Evolutionary conservation across 2,113 vertebrate species (phyloP).

Genomic region (Colius striatus): DNA sequence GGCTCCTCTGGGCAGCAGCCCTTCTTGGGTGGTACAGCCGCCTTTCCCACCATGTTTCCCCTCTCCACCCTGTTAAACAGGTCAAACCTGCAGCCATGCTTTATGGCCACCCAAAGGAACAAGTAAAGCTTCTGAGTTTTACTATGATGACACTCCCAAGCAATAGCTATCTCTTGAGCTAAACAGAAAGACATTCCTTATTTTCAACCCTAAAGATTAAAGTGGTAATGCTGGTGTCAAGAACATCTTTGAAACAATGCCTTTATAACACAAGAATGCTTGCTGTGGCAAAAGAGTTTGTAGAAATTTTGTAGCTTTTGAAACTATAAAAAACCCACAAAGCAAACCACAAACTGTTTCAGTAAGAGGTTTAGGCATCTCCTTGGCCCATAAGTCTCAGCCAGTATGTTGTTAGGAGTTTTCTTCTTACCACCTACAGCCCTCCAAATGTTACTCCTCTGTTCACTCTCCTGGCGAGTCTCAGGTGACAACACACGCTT

Average conservation of each 20-base stretch:
- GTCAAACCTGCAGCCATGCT: not conserved
- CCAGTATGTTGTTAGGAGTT: fast-evolving
- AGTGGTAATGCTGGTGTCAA: fast-evolving
- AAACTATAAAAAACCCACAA: not conserved
- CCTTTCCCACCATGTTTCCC: too few species aligned
- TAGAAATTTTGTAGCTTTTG: not conserved
- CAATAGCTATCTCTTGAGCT: not conserved
- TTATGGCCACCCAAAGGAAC: not conserved
- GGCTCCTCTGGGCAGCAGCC: not conserved
- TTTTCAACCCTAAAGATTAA: not conserved
- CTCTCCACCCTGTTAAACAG: not conserved
- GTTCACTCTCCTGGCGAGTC: fast-evolving
- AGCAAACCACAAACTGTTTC: not conserved
- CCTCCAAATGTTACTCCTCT: fast-evolving
- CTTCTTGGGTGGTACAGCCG: not conserved
- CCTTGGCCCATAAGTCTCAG: not conserved
- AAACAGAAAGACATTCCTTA: fast-evolving
- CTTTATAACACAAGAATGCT: not conserved
- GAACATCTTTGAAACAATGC: not conserved
- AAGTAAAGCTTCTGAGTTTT: not conserved
- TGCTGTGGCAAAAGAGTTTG: fast-evolving
- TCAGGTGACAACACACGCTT: fast-evolving
- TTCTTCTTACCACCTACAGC: not conserved
- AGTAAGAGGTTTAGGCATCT: not conserved
- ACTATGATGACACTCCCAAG: not conserved